These are phyloP conservation scores for Scaptomyza reducta DNA, from an alignment of 2,888 invertebrate genomes.

Conservation along the genomic window DNA sequence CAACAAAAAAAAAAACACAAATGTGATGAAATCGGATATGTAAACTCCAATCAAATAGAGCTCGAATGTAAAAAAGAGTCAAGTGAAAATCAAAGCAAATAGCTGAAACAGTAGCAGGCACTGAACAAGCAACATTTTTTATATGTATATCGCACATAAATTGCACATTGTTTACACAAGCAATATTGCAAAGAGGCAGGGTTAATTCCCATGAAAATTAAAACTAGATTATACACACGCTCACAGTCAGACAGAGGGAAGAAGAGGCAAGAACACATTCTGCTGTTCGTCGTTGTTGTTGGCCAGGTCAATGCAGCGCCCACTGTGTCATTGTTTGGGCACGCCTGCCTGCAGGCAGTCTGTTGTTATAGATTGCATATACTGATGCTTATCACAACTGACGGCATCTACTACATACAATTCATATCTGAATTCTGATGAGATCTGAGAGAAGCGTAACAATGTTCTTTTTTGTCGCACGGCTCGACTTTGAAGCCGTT, in stretches of 20 bases:
- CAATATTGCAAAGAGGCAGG: constrained; percentile 46
- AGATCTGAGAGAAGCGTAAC: constrained; percentile 58
- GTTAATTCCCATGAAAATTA: constrained; percentile 79
- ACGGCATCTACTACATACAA: constrained; percentile 21
- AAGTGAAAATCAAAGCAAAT: constrained; percentile 77
- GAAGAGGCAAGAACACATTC: background rate
- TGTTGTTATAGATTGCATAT: constrained; percentile 68
- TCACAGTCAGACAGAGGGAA: constrained; percentile 26
- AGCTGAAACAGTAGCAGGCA: constrained; percentile 48
- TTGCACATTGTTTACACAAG: constrained; percentile 62
- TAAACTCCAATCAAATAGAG: constrained; percentile 46
- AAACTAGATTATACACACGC: constrained; percentile 77
- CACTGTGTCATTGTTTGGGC: constrained; percentile 80
- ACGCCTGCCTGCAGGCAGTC: constrained; percentile 69
- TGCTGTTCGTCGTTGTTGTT: constrained; percentile 3
- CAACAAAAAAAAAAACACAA: constrained; percentile 27
- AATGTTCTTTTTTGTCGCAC: constrained; percentile 69
- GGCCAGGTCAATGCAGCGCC: constrained; percentile 68
- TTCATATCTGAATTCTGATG: constrained; percentile 48
- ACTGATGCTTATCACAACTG: constrained; percentile 64
- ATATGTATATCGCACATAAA: constrained; percentile 63
- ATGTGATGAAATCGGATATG: constrained; percentile 58
- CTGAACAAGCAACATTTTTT: constrained; percentile 44
- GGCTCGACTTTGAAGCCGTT: constrained; percentile 65
- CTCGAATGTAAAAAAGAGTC: constrained; percentile 62